Evolutionary conservation across 1,140 invertebrate genomes (phyloP).

Genomic region (Dendroctonus valens): DNA sequence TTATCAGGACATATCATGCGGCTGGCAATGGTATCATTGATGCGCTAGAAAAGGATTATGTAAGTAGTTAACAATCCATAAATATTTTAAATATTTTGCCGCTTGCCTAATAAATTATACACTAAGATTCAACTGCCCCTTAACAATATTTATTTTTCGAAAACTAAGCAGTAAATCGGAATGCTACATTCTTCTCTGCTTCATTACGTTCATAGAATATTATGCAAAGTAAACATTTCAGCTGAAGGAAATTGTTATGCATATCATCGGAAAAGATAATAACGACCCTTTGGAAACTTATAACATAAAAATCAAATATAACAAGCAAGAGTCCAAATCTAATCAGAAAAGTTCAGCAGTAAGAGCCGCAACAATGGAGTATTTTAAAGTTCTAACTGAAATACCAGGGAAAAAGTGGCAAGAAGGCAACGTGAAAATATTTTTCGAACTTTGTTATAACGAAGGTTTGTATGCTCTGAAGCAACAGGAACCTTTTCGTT

Average conservation of each 20-base stretch:
- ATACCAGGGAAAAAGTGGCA: slow-evolving; percentile 12
- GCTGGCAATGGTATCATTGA: slow-evolving; percentile 13
- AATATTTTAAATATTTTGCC: no score
- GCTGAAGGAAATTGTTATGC: slow-evolving; percentile 22
- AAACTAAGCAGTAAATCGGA: background rate
- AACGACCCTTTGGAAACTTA: slow-evolving; percentile 18
- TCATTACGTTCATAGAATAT: no score
- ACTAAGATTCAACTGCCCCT: background rate
- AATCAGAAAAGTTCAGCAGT: background rate
- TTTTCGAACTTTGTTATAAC: slow-evolving; percentile 17
- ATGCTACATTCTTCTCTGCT: no score
- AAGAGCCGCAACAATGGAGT: slow-evolving; percentile 10
- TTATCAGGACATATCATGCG: slow-evolving; percentile 17
- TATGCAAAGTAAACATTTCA: background rate
- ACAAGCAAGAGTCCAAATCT: slow-evolving; percentile 12
- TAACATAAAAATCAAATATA: slow-evolving; percentile 22
- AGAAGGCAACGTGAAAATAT: slow-evolving; percentile 4
- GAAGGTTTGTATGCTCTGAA: slow-evolving; percentile 3
- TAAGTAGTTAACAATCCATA: slow-evolving; percentile 5
- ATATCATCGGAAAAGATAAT: slow-evolving; percentile 5
- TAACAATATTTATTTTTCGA: slow-evolving; percentile 3
- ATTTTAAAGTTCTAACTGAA: slow-evolving; percentile 4
- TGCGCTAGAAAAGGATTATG: slow-evolving; percentile 28
- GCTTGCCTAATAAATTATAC: no score
- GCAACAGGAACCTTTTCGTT: background rate